A percentile compares a stretch with the other conserved stretches of the same genome.
phyloP scores from a whole-genome alignment of 2,888 invertebrate species.

The Andrena praecox region DNA sequence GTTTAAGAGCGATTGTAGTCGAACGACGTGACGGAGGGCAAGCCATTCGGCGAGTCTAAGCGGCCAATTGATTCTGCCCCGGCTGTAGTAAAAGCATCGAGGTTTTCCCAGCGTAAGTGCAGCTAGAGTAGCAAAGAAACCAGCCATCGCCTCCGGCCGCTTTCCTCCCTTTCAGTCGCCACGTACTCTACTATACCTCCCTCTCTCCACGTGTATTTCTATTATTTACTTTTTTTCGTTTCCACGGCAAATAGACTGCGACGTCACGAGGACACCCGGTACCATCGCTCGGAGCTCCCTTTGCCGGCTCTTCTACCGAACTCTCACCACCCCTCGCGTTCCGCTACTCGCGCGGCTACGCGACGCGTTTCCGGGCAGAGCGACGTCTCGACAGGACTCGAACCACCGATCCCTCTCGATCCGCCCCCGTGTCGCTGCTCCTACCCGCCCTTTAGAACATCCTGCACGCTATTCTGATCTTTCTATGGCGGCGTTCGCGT shows the following conservation, averaged over 20 bases:
- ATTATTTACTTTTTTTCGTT: slow-evolving; percentile 35
- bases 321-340: background rate
- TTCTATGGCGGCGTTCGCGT: slow-evolving; percentile 11
- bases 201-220: slow-evolving; percentile 7
- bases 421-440: background rate
- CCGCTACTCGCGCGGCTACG: slow-evolving; percentile 1
- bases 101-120: slow-evolving; percentile 14
- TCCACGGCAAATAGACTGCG: slow-evolving; percentile 2
- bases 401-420: slow-evolving; percentile 10
- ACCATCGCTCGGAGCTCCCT: slow-evolving; percentile 5
- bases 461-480: slow-evolving; percentile 41
- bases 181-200: background rate
- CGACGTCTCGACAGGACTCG: slow-evolving; percentile 39
- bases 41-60: background rate
- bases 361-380: slow-evolving; percentile 43
- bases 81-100: background rate
- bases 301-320: slow-evolving; percentile 2
- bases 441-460: slow-evolving; percentile 8
- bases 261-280: slow-evolving; percentile 13
- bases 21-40: background rate
- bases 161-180: slow-evolving; percentile 4
- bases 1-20: no score
- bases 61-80: background rate
- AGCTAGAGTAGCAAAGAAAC: slow-evolving; percentile 35
- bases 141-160: slow-evolving; percentile 17